Base-by-base conservation (phyloP, 2,888 invertebrate species). In the Archips crataeganus region DNA sequence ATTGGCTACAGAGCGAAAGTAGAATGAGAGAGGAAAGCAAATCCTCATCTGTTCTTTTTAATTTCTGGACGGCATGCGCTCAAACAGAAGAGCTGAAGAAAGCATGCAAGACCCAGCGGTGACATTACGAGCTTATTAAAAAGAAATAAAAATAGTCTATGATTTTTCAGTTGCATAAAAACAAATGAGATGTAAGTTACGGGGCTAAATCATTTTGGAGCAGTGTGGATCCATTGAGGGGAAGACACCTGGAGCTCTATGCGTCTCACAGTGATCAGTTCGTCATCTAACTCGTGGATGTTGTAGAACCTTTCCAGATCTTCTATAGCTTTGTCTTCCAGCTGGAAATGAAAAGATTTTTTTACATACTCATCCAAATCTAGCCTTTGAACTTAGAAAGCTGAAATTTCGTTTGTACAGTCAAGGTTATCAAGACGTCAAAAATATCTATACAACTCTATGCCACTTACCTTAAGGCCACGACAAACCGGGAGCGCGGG, bases 281-380 rank as follows among this genome's bases (percentile, higher is more conserved):
- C 98, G 79, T 98, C 97, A 59, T 95, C 95, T 42, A 96, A 93
- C 80, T 96, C 95, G 73, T 96, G 95, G 0, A 96, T 95, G 81
- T 96, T 96, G 90, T 98, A 98, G 86, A 97, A 97, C 74, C 95
- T 93, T 71, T 96, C 94, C 74, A 98, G 88, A 79, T 98, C 97
- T 75, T 97, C 96, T 79, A 98, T 97, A 0, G 98, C 98, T 85
- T 96, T 96, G 86, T 98, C 98, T 93, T 98, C 98, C 79, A 98
- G 94, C 97, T 97, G 91, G 11, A 64, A 74, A 65, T 54, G 13
- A n/a, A 39, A 54, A 15, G 9, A 15, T 6, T 3, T 61, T 42
- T 42, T 8, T 3, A 54, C 51, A 54, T 15, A 15, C 5, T 51
- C 11, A 15, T 15, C 45, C 3, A 45, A 10, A 0, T 39, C 39